phyloP scores from a whole-genome alignment of 2,888 invertebrate genomes.

The Cybosia mesomella region DNA sequence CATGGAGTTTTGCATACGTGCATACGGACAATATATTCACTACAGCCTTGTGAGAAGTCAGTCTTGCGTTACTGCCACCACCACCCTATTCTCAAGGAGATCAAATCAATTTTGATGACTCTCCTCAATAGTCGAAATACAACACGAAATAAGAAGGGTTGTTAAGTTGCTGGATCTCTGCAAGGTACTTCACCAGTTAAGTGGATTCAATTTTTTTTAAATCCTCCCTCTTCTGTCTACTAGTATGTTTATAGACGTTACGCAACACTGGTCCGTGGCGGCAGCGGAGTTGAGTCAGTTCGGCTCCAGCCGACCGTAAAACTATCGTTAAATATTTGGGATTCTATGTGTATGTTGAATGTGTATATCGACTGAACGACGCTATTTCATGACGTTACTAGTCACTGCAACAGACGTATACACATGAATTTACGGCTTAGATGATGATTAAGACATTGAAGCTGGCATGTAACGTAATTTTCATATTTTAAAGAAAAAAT shows the following conservation, averaged over 20 bases:
- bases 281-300: constrained; percentile 64
- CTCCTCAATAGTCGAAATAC: too few species aligned
- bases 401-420: constrained; percentile 19
- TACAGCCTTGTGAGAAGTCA: too few species aligned
- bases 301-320: constrained; percentile 78
- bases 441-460: neutral
- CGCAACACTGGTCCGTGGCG: constrained; percentile 39
- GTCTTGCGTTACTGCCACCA: too few species aligned
- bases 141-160: too few species aligned
- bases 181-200: neutral
- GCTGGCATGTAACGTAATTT: neutral
- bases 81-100: too few species aligned
- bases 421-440: neutral
- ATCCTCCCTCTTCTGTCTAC: constrained; percentile 4
- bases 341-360: constrained; percentile 43
- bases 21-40: too few species aligned
- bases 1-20: too few species aligned
- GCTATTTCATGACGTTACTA: constrained; percentile 31
- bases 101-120: too few species aligned
- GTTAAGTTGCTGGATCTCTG: too few species aligned
- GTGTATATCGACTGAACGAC: constrained; percentile 20
- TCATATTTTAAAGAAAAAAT: neutral
- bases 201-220: neutral
- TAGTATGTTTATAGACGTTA: constrained; percentile 38
- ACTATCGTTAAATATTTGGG: constrained; percentile 72